Base-by-base conservation (phyloP, 2,797 vertebrate species). In the Poeciliopsis infans region DNA sequence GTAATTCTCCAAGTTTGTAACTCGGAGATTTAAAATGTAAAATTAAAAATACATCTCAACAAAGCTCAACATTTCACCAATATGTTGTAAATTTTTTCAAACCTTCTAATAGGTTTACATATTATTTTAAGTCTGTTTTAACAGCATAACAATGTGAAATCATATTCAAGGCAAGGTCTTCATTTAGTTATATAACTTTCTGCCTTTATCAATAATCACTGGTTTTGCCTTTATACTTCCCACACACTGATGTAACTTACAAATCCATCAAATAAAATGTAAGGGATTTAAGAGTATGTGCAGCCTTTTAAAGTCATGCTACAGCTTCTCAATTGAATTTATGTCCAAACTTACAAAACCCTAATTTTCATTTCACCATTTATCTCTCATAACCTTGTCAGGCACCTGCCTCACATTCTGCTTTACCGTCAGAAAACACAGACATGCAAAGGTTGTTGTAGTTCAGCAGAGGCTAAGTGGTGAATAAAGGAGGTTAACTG, bases 361-460 rank as follows among this genome's bases (percentile, higher is more conserved):
- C 3, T 53, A 25, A 53, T 53, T 53, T 53, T 46, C 13, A 46
- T 53, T 79, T 77, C 64, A 76, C 49, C 6, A 36, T 81, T 76
- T 61, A 39, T 76, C 46, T 59, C 80, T 57, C 71, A 92, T 93
- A 90, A 90, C 76, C 88, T 91, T 82, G 83, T 91, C 87, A 93
- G 92, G 85, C 82, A 75, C 87, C 91, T 93, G 76, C 87, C 85
- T 89, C 70, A 74, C 72, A 89, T 89, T 89, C 84, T 77, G 83
- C 85, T 79, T 93, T 91, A 90, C 80, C 92, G 91, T 93, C 78
- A 93, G 88, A 94, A 92, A 93, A 92, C 86, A 89, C 76, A 90
- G 83, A 95, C 86, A 90, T 85, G 86, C 90, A 88, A 84, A 92
- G 87, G 87, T 89, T 86, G 79, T 83, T 89, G 87, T 72, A 82